These are phyloP conservation scores for Pseudonaja textilis DNA, from an alignment of 2,113 vertebrate species.

Conservation along the genomic window DNA sequence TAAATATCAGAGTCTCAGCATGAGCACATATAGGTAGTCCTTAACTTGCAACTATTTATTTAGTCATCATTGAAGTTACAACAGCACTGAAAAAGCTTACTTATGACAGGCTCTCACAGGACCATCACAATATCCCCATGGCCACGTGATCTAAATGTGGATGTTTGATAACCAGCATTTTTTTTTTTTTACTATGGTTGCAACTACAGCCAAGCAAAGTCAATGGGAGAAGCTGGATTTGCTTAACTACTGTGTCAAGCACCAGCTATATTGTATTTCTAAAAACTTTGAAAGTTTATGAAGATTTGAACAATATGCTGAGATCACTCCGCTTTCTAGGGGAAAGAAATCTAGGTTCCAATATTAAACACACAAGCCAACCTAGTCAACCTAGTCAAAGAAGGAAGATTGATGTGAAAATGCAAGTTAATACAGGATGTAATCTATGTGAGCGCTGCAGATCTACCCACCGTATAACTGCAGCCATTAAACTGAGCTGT, in stretches of 20 bases:
- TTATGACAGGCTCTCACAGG: not conserved
- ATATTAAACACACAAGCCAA: not conserved
- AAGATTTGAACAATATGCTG: not conserved
- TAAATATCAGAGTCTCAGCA: not conserved
- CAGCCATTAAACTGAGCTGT: not conserved
- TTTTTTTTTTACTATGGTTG: not conserved
- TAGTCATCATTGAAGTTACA: not conserved
- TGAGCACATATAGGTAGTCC: not conserved
- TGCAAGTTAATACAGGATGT: not conserved
- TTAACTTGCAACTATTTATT: not conserved
- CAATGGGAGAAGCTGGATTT: not conserved
- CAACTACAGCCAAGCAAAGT: not conserved
- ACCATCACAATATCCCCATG: not conserved
- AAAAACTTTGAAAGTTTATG: not conserved
- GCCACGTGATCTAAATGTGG: not conserved
- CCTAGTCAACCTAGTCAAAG: not conserved
- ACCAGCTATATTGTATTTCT: not conserved
- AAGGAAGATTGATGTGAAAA: not conserved
- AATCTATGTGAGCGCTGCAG: no score
- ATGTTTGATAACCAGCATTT: not conserved
- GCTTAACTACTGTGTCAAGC: not conserved
- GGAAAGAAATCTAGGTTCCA: not conserved
- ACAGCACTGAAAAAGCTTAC: not conserved
- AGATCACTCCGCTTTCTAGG: not conserved
- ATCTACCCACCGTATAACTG: not conserved